Evolutionary conservation across 2,888 invertebrate genomes (phyloP), one percentile per base, ranked within the genome.

Genomic region (Acleris sparsana): DNA sequence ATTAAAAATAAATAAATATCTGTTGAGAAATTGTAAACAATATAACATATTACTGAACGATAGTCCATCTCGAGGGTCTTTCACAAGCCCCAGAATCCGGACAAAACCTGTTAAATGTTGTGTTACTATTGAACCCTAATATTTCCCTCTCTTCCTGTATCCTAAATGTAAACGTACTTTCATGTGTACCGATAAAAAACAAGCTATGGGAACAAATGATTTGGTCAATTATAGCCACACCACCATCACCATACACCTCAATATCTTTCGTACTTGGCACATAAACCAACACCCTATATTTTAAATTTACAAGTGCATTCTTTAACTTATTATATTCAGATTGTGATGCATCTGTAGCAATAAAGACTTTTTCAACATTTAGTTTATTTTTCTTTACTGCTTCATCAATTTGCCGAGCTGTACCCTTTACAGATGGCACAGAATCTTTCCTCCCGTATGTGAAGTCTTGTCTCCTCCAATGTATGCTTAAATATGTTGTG

Each of bases 81-180:
- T 66, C 66, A 57, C 66, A 66, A 13, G 55, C 33, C 0, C 61
- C 66, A 0, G 56, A 44, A 16, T 66, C 66, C 0, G 66, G 66
- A 48, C 66, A 66, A 1, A 66, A 53, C 2, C 66, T 51, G 25
- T 66, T 66, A 17, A 66, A 66, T 3, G 66, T 66, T 3, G 66
- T 61, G 11, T 20, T 13, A 20, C 66, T 92, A 6, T 94, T 93
- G 85, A 98, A 98, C 1, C 98, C 98, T 52, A 99, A 84, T 69
- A 99, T 98, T 89, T 99, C 99, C 29, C 99, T 93, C 82, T 99
- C 99, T 84, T 99, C 99, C 88, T 99, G 98, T 72, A 99, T 99
- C 64, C 99, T 94, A 84, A 97, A 99, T 0, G 99, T 96, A 86
- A 99, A 99, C 0, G 99, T 99, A 68, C 99, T 99, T 75, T 98